Base-by-base conservation (phyloP, 30 jellyfish, hydroid and myxozoan genomes). In the Pelagia noctiluca region DNA sequence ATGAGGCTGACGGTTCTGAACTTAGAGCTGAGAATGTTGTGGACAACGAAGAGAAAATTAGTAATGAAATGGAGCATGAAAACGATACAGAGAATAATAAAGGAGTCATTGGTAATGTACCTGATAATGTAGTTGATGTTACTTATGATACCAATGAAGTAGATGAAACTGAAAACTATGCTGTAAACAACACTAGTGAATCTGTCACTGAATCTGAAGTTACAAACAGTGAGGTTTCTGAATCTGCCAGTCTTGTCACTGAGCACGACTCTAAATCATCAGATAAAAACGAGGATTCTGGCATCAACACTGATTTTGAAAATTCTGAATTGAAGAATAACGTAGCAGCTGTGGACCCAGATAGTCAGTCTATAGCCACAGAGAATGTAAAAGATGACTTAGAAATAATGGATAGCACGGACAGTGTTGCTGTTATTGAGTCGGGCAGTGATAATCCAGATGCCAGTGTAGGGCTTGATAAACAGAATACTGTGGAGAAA, bases 81-180 rank as follows among this genome's bases (percentile, higher is more conserved):
- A 13, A 69, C 13, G 86, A 67, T 10, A 50, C 22, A 0, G 92
- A 67, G 50, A 64, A 67, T 0, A 8, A 47, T 29, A 26, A 28
- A 29, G 47, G 30, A 38, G 74, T 3, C 50, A 33, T 35, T 63
- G 86, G 11, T 5, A 13, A 63, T 25, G 54, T 42, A 37, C 61
- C 34, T 30, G 76, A 66, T 19, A 25, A 64, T 26, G 60, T 31
- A 35, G 0, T 13, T 19, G 63, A 2, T 11, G 35, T 22, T 19
- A 35, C 8, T 19, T n/a, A 76, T 35, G 60, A 52, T 60, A n/a
- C n/a, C n/a, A n/a, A n/a, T n/a, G n/a, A n/a, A n/a, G 65, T 50
- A 37, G 80, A 33, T 4, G 80, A 2, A 2, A 36, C 37, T 25
- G 88, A 76, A 29, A 33, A 75, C 79, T 19, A 26, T 13, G 85